Percentiles rank a stretch among this genome's conserved stretches.
These are phyloP conservation scores for Nipponia nippon DNA, from an alignment of 2,113 vertebrate species.

Conservation along the genomic window DNA sequence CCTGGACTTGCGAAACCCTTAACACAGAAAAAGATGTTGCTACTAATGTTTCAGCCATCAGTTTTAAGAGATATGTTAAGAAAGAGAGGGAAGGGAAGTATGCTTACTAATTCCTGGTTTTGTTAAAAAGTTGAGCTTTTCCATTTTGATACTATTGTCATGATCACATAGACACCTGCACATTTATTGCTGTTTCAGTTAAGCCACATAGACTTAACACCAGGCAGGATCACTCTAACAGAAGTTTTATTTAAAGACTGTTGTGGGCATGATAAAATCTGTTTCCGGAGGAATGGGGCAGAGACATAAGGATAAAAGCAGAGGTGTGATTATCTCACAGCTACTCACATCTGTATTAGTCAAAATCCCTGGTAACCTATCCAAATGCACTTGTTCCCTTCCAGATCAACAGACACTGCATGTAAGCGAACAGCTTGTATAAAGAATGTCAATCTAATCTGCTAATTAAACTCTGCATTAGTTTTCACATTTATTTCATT, in stretches of 20 bases:
- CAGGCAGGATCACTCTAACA: background rate
- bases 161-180: background rate
- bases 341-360: constrained; percentile 8
- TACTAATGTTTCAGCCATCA: background rate
- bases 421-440: background rate
- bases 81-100: background rate
- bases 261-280: background rate
- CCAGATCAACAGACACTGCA: background rate
- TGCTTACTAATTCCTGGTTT: background rate
- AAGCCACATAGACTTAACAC: background rate
- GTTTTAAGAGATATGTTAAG: background rate
- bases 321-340: background rate
- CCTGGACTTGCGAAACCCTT: background rate
- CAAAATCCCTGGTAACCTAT: background rate
- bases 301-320: background rate
- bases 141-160: background rate
- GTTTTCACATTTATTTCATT: background rate
- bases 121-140: background rate
- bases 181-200: background rate
- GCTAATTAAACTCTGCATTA: constrained; percentile 3
- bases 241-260: background rate
- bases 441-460: background rate
- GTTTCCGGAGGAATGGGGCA: background rate
- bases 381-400: background rate
- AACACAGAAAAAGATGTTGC: background rate